Base-by-base conservation (phyloP, 1,140 invertebrate species). In the Arctopsyche grandis region DNA sequence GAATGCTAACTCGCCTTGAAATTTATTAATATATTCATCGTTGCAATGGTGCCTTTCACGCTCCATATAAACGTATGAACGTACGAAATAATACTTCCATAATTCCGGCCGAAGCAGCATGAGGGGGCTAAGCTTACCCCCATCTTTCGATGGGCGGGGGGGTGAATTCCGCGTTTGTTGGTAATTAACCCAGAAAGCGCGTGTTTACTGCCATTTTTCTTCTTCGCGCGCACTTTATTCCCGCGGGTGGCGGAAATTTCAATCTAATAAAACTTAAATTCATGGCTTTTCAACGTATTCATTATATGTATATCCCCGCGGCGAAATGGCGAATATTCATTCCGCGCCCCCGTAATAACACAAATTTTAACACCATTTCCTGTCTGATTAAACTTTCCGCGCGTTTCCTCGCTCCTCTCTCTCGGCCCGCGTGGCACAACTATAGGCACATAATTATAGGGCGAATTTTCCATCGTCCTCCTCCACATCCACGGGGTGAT, bases 311-410 rank as follows among this genome's bases (percentile, higher is more conserved):
- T 52, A 73, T 52, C 52, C 73, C 63, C 69, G 77, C 79, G 77
- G 63, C 73, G 58, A 75, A 82, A 80, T 56, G 79, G 81, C 71
- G 76, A 82, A 80, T 80, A 82, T 80, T 77, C 78, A 82, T 80
- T 80, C 78, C 79, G 66, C 56, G 74, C 70, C 24, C 7, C 63
- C 71, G 79, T 82, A 82, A 82, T 82, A 82, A 82, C 79, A 82
- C 81, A 82, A 82, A 82, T 82, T 82, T 80, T 80, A 79, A 80
- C 76, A 77, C 79, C 81, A 80, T 80, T 82, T 82, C 81, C 81
- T 80, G 77, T 82, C 81, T 82, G 81, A 82, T 82, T 82, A 82
- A 82, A 82, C 81, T 82, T 82, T 82, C 26, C 79, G 76, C 81
- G 75, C 77, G 66, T 80, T 79, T 63, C 78, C 70, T 48, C 26